These are phyloP conservation scores for Megaustenia siamemsis DNA, from an alignment of 2,888 invertebrate genomes.

Conservation along the genomic window DNA sequence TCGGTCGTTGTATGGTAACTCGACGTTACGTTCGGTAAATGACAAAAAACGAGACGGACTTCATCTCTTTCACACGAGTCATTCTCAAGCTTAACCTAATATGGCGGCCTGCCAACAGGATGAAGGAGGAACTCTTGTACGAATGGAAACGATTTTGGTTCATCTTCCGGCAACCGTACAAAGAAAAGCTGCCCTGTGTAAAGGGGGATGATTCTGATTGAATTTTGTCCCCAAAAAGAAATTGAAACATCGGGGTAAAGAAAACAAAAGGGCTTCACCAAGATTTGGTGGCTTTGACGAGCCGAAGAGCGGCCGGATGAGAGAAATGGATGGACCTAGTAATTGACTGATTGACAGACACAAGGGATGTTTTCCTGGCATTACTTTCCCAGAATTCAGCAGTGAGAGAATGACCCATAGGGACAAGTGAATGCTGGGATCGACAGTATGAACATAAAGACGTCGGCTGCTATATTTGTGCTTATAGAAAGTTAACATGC, in stretches of 20 bases:
- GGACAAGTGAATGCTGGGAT: too few relatives aligned
- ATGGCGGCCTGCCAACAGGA: slow-evolving; percentile 49
- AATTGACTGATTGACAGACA: slow-evolving; percentile 43
- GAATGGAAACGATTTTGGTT: slow-evolving; percentile 46
- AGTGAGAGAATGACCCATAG: background rate
- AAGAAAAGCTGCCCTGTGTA: slow-evolving; percentile 29
- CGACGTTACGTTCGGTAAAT: slow-evolving; percentile 26
- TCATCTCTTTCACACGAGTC: slow-evolving; percentile 43
- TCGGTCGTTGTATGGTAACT: slow-evolving; percentile 22
- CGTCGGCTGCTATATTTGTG: too few relatives aligned
- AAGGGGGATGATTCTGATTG: slow-evolving; percentile 44
- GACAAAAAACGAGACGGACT: slow-evolving; percentile 30
- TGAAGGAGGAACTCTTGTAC: slow-evolving; percentile 35
- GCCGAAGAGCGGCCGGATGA: slow-evolving; percentile 8
- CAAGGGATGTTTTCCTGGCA: slow-evolving; percentile 19
- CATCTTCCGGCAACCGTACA: slow-evolving; percentile 50
- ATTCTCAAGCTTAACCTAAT: slow-evolving; percentile 45
- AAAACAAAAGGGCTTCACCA: slow-evolving; percentile 44
- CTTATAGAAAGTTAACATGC: too few relatives aligned
- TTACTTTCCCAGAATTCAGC: background rate
- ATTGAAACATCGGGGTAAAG: slow-evolving; percentile 41
- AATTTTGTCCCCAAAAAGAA: slow-evolving; percentile 42
- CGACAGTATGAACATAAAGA: too few relatives aligned
- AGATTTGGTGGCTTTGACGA: slow-evolving; percentile 39
- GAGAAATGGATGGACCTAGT: slow-evolving; percentile 29